These are phyloP conservation scores for Monoplex corrugatus DNA, from an alignment of 2,888 invertebrate species.

Conservation along the genomic window DNA sequence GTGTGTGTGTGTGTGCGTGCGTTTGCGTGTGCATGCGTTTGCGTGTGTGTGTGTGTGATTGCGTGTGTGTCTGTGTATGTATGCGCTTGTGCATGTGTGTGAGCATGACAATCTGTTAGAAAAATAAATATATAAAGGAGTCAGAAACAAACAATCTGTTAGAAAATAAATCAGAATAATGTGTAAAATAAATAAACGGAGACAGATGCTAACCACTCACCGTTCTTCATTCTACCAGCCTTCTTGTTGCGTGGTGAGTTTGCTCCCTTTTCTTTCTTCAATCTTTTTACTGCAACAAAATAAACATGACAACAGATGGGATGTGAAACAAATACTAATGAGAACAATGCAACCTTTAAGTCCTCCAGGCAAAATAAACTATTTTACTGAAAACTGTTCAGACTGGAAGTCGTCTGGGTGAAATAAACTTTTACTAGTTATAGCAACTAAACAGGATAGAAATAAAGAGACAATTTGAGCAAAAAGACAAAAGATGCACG, in stretches of 20 bases:
- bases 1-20: no score
- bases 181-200: no score
- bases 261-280: slow-evolving; percentile 75
- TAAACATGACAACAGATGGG: no score
- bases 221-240: slow-evolving; percentile 69
- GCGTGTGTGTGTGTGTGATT: neutral
- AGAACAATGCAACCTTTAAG: no score
- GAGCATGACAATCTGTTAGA: neutral
- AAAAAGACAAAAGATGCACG: no score
- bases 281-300: slow-evolving; percentile 71
- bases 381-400: neutral
- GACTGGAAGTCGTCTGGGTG: no score
- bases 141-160: neutral
- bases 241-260: slow-evolving; percentile 76
- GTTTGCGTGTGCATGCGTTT: no score
- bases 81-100: no score
- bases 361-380: no score
- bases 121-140: neutral
- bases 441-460: neutral
- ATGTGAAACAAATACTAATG: no score
- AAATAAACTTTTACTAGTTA: no score
- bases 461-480: neutral
- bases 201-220: slow-evolving; percentile 43
- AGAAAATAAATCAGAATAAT: neutral
- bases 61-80: neutral